A percentile compares a stretch with the other conserved stretches of the same genome.
Conservation (phyloP, 2,888 invertebrate genomes). For the Aporophyla nigra region DNA sequence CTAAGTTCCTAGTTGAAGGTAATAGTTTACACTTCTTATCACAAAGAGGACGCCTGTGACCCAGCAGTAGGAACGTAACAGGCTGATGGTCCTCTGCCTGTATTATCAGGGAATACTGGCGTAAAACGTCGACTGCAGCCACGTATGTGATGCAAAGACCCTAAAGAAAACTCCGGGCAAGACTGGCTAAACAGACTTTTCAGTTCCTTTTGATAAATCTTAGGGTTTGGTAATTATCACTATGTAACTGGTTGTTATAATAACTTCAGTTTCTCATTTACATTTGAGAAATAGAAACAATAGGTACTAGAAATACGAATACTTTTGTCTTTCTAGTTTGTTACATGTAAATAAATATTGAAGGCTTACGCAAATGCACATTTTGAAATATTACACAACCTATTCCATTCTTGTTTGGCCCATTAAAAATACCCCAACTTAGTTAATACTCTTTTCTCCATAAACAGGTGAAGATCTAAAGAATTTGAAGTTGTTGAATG, state of each 20-base stretch:
- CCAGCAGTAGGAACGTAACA: not conserved
- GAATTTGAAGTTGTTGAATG: constrained; percentile 95
- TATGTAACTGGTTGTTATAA: not conserved
- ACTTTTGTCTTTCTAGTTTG: not conserved
- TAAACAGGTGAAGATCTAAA: constrained; percentile 95
- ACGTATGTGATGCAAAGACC: not conserved
- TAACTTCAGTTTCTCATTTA: not conserved
- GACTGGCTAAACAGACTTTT: not conserved
- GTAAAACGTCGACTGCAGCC: not conserved
- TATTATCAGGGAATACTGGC: no score
- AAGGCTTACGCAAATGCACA: not conserved
- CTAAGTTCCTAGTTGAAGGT: constrained; percentile 90
- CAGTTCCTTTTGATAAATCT: not conserved
- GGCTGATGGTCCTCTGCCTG: not conserved
- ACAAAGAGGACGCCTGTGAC: not conserved
- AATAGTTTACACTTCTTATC: not conserved
- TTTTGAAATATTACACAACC: not conserved
- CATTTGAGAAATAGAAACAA: not conserved
- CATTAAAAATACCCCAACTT: not conserved
- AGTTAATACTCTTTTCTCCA: not conserved
- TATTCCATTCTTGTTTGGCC: not conserved
- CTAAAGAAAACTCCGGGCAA: not conserved
- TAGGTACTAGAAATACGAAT: not conserved
- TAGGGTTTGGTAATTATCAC: not conserved
- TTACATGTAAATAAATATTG: not conserved